A percentile compares a stretch with the other conserved stretches of the same genome.
Evolutionary conservation across 2,888 invertebrate genomes (phyloP).

Genomic region (Nemotelus nigrinus): DNA sequence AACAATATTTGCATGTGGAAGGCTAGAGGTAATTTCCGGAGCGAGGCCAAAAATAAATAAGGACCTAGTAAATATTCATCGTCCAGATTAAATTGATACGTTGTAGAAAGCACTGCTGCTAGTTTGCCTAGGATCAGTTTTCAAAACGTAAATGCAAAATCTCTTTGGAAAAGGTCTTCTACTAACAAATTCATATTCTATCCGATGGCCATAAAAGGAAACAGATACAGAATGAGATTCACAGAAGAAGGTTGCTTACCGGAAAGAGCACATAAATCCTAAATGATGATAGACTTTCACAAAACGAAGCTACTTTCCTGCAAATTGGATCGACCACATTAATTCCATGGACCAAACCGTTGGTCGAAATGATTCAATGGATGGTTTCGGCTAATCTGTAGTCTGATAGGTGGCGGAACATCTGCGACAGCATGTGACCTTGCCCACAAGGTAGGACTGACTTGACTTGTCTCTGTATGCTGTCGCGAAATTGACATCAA

Average conservation of each 20-base stretch:
- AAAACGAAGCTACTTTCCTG: neutral
- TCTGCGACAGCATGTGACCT: neutral
- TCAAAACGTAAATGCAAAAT: too few species aligned
- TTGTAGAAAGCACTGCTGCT: neutral
- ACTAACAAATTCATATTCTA: neutral
- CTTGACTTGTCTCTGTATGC: neutral
- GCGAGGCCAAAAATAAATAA: too few species aligned
- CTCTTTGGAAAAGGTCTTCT: neutral
- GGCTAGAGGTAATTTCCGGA: too few species aligned
- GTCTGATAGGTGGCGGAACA: neutral
- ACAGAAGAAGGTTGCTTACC: neutral
- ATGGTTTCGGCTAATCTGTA: neutral
- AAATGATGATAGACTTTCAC: neutral
- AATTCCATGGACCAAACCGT: neutral
- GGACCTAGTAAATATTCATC: too few species aligned
- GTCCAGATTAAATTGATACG: too few species aligned
- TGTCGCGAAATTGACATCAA: neutral
- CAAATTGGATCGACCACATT: conserved; percentile 2
- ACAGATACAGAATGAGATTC: neutral
- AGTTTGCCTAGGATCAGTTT: neutral
- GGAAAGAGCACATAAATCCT: neutral
- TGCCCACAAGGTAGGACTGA: neutral
- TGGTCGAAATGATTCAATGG: neutral
- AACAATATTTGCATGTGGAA: too few species aligned
- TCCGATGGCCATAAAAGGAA: neutral